phyloP scores from a whole-genome alignment of 2,797 vertebrate species.

The Cryptoprocta ferox region DNA sequence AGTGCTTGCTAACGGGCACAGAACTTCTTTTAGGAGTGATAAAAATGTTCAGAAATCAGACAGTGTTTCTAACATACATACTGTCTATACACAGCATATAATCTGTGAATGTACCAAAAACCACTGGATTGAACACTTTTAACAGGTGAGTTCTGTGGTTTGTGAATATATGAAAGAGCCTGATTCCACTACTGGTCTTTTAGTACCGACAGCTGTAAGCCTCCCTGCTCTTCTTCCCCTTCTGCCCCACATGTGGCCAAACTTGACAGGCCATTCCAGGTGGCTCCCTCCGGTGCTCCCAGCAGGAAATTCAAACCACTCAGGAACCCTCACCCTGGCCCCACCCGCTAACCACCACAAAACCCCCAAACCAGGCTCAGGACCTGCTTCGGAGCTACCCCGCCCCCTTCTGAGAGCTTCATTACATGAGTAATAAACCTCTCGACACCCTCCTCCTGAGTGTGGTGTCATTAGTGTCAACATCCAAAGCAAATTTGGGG shows the following conservation, averaged over 20 bases:
- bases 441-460: neutral
- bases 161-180: neutral
- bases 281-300: neutral
- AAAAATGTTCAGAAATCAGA: conserved; percentile 19
- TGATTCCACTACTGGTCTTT: neutral
- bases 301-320: neutral
- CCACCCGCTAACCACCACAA: neutral
- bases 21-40: neutral
- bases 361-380: neutral
- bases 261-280: neutral
- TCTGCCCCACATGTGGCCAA: neutral
- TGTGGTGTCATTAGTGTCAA: neutral
- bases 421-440: neutral
- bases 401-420: neutral
- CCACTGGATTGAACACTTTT: neutral
- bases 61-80: neutral
- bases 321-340: neutral
- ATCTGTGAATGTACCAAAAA: neutral
- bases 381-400: neutral
- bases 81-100: neutral
- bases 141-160: neutral
- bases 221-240: neutral
- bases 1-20: neutral
- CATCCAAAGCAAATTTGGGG: neutral
- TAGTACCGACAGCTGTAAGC: neutral